A percentile compares a stretch with the other conserved stretches of the same genome.
Evolutionary conservation across 2,797 vertebrate genomes (phyloP).

Genomic region (Falco columbarius): DNA sequence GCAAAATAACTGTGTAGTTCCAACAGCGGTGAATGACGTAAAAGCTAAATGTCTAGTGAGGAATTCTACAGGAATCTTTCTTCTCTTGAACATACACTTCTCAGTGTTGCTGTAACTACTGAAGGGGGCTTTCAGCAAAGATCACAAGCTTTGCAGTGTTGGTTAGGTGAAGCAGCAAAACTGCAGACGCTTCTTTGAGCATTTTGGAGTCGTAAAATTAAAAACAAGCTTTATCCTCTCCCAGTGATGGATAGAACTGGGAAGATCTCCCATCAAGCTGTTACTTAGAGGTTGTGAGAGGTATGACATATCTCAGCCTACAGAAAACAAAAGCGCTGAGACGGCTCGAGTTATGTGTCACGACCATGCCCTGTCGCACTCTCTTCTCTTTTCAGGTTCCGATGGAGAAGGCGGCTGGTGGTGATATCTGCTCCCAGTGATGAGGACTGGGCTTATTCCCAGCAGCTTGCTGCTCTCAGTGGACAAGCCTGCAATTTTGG

Average conservation of each 20-base stretch:
- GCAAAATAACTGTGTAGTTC: conserved; percentile 32
- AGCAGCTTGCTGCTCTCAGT: conserved; percentile 92
- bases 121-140: background rate
- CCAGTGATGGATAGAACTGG: background rate
- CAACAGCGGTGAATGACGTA: conserved; percentile 36
- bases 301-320: background rate
- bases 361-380: background rate
- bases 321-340: background rate
- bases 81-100: background rate
- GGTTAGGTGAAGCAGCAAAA: background rate
- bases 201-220: background rate
- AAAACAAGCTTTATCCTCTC: background rate
- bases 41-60: conserved; percentile 38
- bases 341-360: background rate
- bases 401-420: conserved; percentile 95
- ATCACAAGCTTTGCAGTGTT: background rate
- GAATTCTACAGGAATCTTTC: conserved; percentile 38
- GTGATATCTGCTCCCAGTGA: conserved; percentile 95
- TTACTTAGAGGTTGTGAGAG: background rate
- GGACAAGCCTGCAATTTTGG: conserved; percentile 99
- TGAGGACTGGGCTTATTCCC: conserved; percentile 98
- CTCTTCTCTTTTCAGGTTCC: conserved; percentile 83
- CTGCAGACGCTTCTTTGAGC: background rate
- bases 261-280: conserved; percentile 1
- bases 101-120: background rate